Evolutionary conservation across 2,797 vertebrate species (phyloP).

Genomic region (Eospalax fontanierii): DNA sequence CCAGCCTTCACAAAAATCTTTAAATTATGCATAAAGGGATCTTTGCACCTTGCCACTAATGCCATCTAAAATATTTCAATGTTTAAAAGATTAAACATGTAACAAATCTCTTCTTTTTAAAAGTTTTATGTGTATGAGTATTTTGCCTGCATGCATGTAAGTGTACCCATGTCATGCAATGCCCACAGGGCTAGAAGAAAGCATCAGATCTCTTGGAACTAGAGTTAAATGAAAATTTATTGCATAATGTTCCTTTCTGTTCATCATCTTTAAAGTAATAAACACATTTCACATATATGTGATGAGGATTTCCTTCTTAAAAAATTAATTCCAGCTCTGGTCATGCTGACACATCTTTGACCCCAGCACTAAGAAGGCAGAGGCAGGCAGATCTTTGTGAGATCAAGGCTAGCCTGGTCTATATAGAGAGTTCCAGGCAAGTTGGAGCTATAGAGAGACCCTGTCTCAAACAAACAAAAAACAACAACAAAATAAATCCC

Average conservation of each 20-base stretch:
- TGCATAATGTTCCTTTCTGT: neutral
- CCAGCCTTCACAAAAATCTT: neutral
- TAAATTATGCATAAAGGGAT: neutral
- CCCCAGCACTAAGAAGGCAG: too few species aligned
- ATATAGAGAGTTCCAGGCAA: too few species aligned
- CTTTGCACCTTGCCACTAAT: neutral
- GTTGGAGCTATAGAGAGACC: too few species aligned
- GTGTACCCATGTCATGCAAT: too few species aligned
- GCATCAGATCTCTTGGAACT: neutral
- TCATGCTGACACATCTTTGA: too few species aligned
- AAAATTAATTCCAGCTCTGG: conserved; percentile 7
- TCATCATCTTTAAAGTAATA: neutral
- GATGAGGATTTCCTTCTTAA: neutral
- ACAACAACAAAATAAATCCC: neutral
- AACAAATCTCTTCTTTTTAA: neutral
- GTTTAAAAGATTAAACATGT: neutral
- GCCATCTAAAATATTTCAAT: neutral
- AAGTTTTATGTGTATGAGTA: too few species aligned
- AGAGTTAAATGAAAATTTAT: conserved; percentile 6
- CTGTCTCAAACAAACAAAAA: too few species aligned
- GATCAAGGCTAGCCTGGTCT: too few species aligned
- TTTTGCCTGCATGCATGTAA: too few species aligned
- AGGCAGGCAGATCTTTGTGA: too few species aligned
- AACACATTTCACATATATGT: neutral
- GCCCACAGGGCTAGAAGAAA: too few species aligned